Base-by-base conservation (phyloP, 2,797 vertebrate genomes). In the Siniperca undulata region DNA sequence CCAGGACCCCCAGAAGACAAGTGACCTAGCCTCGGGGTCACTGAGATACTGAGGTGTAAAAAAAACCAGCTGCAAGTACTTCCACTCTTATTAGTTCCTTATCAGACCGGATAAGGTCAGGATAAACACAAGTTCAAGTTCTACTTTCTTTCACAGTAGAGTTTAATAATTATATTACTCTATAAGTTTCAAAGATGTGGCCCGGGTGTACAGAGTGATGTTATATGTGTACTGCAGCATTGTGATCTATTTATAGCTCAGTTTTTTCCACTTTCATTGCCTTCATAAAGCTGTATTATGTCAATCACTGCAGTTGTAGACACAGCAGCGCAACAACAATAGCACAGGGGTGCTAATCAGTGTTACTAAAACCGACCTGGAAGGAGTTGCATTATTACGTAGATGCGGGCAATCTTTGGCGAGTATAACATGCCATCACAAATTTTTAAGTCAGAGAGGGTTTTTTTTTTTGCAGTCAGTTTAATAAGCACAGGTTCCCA, bases 231-330 rank as follows among this genome's bases (percentile, higher is more conserved):
- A 66, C 62, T 81, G 69, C 81, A 73, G 81, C 70, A 81, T 74
- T 87, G 82, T 89, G 75, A 69, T 78, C 91, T 91, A 93, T 92
- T 87, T 89, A 83, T 90, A 92, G 86, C 70, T 70, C n/a, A 4
- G 19, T 84, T 90, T 80, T 87, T 86, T 86, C 89, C 89, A 83
- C 80, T 78, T 90, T 84, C 74, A 80, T 67, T 88, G 75, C 78
- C 77, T 89, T 90, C 78, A 86, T 89, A 70, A 91, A 77, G 85
- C 64, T 80, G 78, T 72, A 82, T 85, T 89, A 74, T 79, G 84
- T 82, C 67, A 84, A 73, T 83, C 72, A 68, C 50, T 55, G 70
- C 74, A 75, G 59, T 77, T 79, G 70, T 79, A 67, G 36, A 83
- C 77, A 61, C 24, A 50, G 34, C 36, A 75, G 72, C 27, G 19